phyloP scores from a whole-genome alignment of 1,140 invertebrate genomes.

The Vanessa tameamea region DNA sequence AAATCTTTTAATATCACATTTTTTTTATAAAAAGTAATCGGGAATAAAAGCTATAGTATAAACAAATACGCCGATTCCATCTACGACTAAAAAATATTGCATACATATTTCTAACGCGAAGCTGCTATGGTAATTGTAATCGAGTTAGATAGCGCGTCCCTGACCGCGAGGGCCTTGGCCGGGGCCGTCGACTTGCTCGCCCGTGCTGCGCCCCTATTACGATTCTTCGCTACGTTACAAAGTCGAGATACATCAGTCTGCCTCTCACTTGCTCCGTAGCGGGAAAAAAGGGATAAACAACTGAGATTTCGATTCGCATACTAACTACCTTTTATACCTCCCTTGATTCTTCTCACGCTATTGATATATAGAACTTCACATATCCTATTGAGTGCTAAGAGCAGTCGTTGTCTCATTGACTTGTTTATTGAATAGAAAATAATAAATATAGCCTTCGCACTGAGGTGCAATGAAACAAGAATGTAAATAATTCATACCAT shows the following conservation, averaged over 20 bases:
- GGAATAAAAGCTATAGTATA: neutral
- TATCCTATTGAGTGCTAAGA: neutral
- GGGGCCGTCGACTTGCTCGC: constrained; percentile 63
- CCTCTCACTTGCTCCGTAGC: constrained; percentile 31
- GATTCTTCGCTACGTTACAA: constrained; percentile 33
- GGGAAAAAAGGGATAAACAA: constrained; percentile 34
- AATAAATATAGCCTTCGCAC: constrained; percentile 22
- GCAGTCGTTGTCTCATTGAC: constrained; percentile 19
- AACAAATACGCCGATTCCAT: neutral
- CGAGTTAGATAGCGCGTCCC: constrained; percentile 67
- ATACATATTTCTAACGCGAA: constrained; percentile 33
- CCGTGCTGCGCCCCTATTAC: constrained; percentile 48
- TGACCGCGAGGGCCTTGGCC: constrained; percentile 72
- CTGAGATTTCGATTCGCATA: constrained; percentile 34
- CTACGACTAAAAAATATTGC: neutral
- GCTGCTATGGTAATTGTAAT: constrained; percentile 49
- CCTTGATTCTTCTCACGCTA: constrained; percentile 26
- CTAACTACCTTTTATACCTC: constrained; percentile 21
- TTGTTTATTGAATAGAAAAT: constrained; percentile 32
- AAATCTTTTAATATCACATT: neutral
- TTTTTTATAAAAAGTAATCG: neutral
- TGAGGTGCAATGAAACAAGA: constrained; percentile 15
- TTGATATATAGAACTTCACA: constrained; percentile 19
- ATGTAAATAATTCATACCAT: constrained; percentile 28
- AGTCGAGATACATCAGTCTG: constrained; percentile 17